These are phyloP conservation scores for Sebastes matsubarae DNA, from an alignment of 2,797 vertebrate genomes.

Conservation along the genomic window DNA sequence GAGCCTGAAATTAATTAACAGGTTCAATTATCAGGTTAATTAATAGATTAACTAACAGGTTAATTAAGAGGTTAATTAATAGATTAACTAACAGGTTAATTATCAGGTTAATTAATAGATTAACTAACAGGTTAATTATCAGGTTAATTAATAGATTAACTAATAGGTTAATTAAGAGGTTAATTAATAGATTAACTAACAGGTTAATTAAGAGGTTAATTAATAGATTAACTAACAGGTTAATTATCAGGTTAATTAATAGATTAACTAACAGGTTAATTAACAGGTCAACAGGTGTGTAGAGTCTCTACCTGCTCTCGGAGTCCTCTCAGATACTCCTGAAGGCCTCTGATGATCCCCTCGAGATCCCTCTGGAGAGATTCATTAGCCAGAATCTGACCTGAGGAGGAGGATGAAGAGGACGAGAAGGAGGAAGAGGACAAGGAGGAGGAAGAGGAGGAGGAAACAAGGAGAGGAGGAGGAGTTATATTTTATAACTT, in stretches of 20 bases:
- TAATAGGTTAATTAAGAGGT: no score
- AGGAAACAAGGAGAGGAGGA: not conserved
- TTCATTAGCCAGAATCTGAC: conserved; percentile 92
- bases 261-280: no score
- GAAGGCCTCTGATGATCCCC: conserved; percentile 88
- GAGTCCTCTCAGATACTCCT: conserved; percentile 88
- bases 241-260: no score
- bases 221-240: not conserved
- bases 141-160: not conserved
- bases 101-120: no score
- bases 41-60: no score
- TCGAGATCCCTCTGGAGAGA: conserved; percentile 90
- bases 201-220: no score
- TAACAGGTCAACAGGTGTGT: no score
- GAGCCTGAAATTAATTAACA: conserved; percentile 71
- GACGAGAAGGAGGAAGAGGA: not conserved
- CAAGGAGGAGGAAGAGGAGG: not conserved
- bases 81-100: not conserved
- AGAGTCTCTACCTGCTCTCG: conserved; percentile 66
- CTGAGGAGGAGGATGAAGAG: conserved; percentile 61
- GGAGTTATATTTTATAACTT: not conserved
- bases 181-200: no score
- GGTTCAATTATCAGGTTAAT: no score
- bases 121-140: no score
- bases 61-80: no score